Evolutionary conservation across 1,140 invertebrate genomes (phyloP).

Genomic region (Olivierus martensii): DNA sequence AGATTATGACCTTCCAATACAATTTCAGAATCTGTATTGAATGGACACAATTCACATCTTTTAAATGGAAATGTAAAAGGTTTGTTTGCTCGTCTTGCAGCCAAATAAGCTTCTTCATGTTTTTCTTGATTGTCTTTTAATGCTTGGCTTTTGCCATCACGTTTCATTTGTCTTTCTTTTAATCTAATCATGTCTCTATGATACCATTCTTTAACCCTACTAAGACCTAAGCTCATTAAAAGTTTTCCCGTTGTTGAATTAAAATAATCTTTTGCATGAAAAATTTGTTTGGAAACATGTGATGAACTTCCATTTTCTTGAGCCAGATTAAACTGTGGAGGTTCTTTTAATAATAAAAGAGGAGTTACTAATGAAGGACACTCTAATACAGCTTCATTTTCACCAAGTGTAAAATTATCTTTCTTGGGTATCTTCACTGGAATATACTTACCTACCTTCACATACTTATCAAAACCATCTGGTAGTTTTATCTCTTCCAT

Average conservation of each 20-base stretch:
- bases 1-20: conserved; percentile 81
- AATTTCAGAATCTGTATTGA: conserved; percentile 76
- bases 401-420: conserved; percentile 14
- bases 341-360: conserved; percentile 20
- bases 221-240: conserved; percentile 80
- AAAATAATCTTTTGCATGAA: conserved; percentile 43
- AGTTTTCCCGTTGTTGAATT: conserved; percentile 77
- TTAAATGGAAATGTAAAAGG: conserved; percentile 61
- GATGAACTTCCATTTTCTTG: too few species aligned
- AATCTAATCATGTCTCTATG: conserved; percentile 76
- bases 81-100: conserved; percentile 43
- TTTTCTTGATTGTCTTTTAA: conserved; percentile 65
- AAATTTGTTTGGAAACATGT: conserved; percentile 8
- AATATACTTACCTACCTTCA: conserved; percentile 18
- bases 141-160: conserved; percentile 40
- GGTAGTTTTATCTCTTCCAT: too few species aligned
- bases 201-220: conserved; percentile 81
- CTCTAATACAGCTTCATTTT: conserved; percentile 21
- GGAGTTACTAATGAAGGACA: conserved; percentile 22
- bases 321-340: too few species aligned
- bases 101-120: conserved; percentile 59
- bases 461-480: conserved; percentile 4
- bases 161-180: conserved; percentile 57
- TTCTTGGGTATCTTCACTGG: conserved; percentile 15
- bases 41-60: conserved; percentile 81